Evolutionary conservation across 2,113 vertebrate species (phyloP), one percentile per base, ranked within the genome.

Genomic region (Felis catus): DNA sequence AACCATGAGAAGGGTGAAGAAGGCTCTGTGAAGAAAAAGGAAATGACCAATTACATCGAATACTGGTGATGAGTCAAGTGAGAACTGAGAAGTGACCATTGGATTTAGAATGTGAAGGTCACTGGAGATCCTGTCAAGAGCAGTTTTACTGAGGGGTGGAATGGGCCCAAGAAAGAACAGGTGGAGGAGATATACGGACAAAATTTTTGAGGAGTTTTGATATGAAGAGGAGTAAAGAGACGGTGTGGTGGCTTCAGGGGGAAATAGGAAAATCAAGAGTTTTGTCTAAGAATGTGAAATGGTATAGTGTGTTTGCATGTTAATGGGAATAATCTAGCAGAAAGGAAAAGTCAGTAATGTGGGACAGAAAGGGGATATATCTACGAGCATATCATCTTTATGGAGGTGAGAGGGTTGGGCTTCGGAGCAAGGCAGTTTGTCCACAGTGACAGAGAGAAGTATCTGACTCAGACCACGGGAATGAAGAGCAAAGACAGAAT

Each of bases 1-100:
- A 41, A 39, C 7, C 23, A 33, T n/a, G 21, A 27, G 18, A 51
- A 33, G 11, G 41, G 25, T 0, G 0, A 1, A 61, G 51, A 21
- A 84, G n/a, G 31, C 7, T 73, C 23, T 31, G 10, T 4, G 78
- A 78, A 80, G 45, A n/a, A 31, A 31, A 41, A 39, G 58, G 21
- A 6, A 15, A 31, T 36, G 16, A 53, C 29, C 31, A 11, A 1
- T 31, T 15, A 21, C 3, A 55, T 70, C 41, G 10, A 82, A 80
- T 10, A 63, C 48, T 83, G 53, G 29, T 13, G 66, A 36, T 2
- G 33, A 10, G 21, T 83, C 11, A 68, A 79, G 29, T 14, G 12
- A 93, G 73, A 41, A 53, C 21, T n/a, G 18, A 86, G 71, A 55
- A n/a, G 19, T 9, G 70, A 39, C 3, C 36, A 63, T 4, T 71